Base-by-base conservation (phyloP, 2,888 invertebrate species). In the Orchesellides sinensis region DNA sequence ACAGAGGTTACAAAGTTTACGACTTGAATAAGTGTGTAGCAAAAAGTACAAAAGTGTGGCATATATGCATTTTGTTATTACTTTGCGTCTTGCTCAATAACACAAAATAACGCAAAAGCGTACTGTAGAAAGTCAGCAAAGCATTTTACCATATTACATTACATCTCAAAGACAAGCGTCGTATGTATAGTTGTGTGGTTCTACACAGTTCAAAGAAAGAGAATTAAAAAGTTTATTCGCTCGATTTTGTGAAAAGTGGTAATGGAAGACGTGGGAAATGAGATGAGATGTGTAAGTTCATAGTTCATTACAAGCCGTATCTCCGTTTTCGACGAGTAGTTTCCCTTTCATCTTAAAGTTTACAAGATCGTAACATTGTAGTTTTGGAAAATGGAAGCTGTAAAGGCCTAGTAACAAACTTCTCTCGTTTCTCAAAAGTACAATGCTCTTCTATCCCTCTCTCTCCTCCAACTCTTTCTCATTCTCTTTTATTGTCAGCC, bases 1-100 rank as follows among this genome's bases (percentile, higher is more conserved):
- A 65, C 74, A 49, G n/a, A 74, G 65, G 74, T 74, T 74, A 74
- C 52, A 74, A 74, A 74, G 52, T 74, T 74, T 74, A 65, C 49
- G 35, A 45, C 45, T 35, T 74, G 29, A 74, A 74, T 65, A 74
- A n/a, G n/a, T n/a, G n/a, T n/a, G 74, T 74, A 29, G 52, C 40
- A 40, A 6, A 47, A 66, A 10, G 17, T 19, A 21, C n/a, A 45
- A 63, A 17, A 35, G 35, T 59, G 6, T 21, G 12, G 17, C 63
- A 21, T 17, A 29, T n/a, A n/a, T n/a, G n/a, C n/a, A n/a, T 29
- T 29, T 12, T 40, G 10, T 2, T 8, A 40, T 40, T 40, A 40
- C n/a, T n/a, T n/a, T n/a, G n/a, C n/a, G n/a, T n/a, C n/a, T n/a
- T n/a, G n/a, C n/a, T n/a, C n/a, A n/a, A n/a, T n/a, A n/a, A n/a